Percentiles rank a stretch among this genome's conserved stretches.
Evolutionary conservation across 2,888 invertebrate genomes (phyloP).

Genomic region (Plutella xylostella): DNA sequence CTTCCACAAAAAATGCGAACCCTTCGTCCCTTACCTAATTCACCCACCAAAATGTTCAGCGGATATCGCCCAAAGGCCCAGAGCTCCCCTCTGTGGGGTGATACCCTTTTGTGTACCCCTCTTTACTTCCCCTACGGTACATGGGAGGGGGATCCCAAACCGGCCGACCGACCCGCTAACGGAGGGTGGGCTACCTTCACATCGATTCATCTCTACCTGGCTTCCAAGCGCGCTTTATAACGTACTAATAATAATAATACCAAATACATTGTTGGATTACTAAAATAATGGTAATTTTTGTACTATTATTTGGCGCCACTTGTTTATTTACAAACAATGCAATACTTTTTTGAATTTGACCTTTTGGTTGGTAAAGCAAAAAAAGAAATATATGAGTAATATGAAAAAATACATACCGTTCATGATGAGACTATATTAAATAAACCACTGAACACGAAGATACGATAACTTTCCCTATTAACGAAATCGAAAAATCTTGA

Average conservation of each 20-base stretch:
- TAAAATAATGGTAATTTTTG: no score
- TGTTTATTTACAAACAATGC: no score
- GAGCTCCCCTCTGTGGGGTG: slow-evolving; percentile 60
- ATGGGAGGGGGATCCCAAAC: slow-evolving; percentile 64
- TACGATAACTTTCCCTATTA: no score
- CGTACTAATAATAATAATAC: slow-evolving; percentile 20
- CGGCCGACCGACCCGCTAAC: slow-evolving; percentile 29
- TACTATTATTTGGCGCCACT: no score
- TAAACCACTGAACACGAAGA: no score
- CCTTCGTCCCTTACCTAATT: slow-evolving; percentile 3
- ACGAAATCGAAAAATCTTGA: no score
- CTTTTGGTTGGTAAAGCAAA: no score
- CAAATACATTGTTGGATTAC: not conserved
- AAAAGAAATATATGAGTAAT: no score
- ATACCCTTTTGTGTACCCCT: slow-evolving; percentile 64
- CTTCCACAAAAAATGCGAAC: slow-evolving; percentile 16
- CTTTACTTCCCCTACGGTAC: slow-evolving; percentile 40
- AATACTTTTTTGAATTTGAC: no score
- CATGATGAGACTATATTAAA: no score
- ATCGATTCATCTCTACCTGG: slow-evolving; percentile 50
- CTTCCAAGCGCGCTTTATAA: slow-evolving; percentile 19
- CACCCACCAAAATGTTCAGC: slow-evolving; percentile 32
- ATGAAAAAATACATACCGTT: no score
- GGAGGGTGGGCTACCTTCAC: slow-evolving; percentile 51
- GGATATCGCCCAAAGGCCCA: slow-evolving; percentile 48